A percentile compares a stretch with the other conserved stretches of the same genome.
Conservation (phyloP, 2,888 invertebrate species). For the Heliconius aoede region DNA sequence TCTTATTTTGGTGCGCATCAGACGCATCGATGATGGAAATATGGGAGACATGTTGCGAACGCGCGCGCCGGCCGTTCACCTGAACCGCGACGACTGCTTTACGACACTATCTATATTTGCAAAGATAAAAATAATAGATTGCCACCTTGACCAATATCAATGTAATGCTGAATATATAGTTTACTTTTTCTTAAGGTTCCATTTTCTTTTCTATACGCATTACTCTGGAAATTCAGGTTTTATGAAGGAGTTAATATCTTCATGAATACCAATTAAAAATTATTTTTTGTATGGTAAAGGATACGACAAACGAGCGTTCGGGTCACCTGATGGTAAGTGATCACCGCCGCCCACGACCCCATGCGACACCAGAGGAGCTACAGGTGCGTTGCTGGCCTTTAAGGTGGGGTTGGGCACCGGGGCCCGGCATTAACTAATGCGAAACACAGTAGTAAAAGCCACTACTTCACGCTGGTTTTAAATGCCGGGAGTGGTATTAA, state of each 20-base stretch:
- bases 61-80: slow-evolving; percentile 78
- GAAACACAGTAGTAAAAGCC: too few species aligned
- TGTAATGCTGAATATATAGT: slow-evolving; percentile 4
- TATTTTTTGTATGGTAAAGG: too few species aligned
- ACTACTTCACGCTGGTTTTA: too few species aligned
- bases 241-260: neutral
- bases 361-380: too few species aligned
- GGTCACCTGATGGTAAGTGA: too few species aligned
- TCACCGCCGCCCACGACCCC: too few species aligned
- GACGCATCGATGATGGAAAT: slow-evolving; percentile 78
- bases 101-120: slow-evolving; percentile 67
- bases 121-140: slow-evolving; percentile 71
- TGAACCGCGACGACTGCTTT: slow-evolving; percentile 77
- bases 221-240: neutral
- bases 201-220: neutral
- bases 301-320: too few species aligned
- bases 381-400: too few species aligned
- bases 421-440: too few species aligned
- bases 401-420: too few species aligned
- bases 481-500: too few species aligned
- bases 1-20: slow-evolving; percentile 84
- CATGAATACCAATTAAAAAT: too few species aligned
- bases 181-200: neutral
- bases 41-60: slow-evolving; percentile 76
- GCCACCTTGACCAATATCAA: slow-evolving; percentile 68